Base-by-base conservation (phyloP, 2,888 invertebrate genomes). In the Patella depressa region DNA sequence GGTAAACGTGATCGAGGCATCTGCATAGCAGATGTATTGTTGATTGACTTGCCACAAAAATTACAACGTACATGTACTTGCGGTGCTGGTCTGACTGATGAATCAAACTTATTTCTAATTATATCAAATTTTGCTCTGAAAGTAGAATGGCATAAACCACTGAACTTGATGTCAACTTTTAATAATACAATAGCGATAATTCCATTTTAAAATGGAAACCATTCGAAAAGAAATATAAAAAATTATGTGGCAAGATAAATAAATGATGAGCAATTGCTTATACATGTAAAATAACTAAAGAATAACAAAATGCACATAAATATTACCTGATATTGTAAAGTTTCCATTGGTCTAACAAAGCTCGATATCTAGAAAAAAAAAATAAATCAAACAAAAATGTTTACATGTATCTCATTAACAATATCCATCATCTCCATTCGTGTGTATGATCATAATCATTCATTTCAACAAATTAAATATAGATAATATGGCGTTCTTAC, bases 21-120 rank as follows among this genome's bases (percentile, higher is more conserved):
- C 9, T 83, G 82, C 59, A 86, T 81, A 45, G 85, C 81, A 80
- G 85, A 83, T 75, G 85, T 86, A 79, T 85, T 86, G 45, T 88
- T 88, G 55, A 98, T 96, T 81, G 96, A 96, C 93, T 98, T 98
- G 74, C 97, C 96, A 93, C 98, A 98, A 93, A 97, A 98, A 89
- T 96, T 97, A 92, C 98, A 98, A 7, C 96, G 95, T 78, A 98
- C 95, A 89, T 94, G 96, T 57, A 96, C 95, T 89, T 92, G 93
- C 83, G 92, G 91, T 4, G 90, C 89, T 14, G 88, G 87, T 53
- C 82, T 80, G 9, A 81, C 78, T 7, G 81, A 82, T 83, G 85
- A 81, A 74, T 86, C 86, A 70, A 84, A 78, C 7, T 79, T 76
- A 74, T 88, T 86, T 29, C 86, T 80, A 29, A 88, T 83, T n/a